A percentile compares a stretch with the other conserved stretches of the same genome.
Evolutionary conservation across 2,797 vertebrate species (phyloP).

Genomic region (Parotocinclus haroldoi): DNA sequence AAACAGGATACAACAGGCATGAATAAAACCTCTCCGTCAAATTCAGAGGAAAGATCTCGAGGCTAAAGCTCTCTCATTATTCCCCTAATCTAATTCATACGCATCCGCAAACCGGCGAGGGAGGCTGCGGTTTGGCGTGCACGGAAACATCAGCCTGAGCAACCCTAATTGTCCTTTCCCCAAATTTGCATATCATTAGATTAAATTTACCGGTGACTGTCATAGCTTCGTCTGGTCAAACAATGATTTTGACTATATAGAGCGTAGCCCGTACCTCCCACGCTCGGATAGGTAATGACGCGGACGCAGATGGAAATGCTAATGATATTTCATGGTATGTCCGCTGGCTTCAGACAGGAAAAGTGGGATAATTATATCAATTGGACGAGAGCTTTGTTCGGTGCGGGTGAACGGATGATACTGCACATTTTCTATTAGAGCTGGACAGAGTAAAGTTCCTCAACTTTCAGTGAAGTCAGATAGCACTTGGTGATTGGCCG

Average conservation of each 20-base stretch:
- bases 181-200: slow-evolving; percentile 65
- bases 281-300: slow-evolving; percentile 45
- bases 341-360: slow-evolving; percentile 58
- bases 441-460: too few relatives aligned
- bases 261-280: slow-evolving; percentile 53
- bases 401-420: slow-evolving; percentile 63
- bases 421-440: too few relatives aligned
- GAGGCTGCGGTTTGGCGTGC: slow-evolving; percentile 44
- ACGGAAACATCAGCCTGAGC: slow-evolving; percentile 42
- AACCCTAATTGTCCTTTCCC: slow-evolving; percentile 53
- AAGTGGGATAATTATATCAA: slow-evolving; percentile 66
- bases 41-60: slow-evolving; percentile 38
- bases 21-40: slow-evolving; percentile 40
- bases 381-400: slow-evolving; percentile 66
- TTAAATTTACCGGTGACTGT: slow-evolving; percentile 59
- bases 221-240: slow-evolving; percentile 56
- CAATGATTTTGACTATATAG: slow-evolving; percentile 58
- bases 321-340: slow-evolving; percentile 67
- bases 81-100: slow-evolving; percentile 50
- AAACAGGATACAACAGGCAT: slow-evolving; percentile 32
- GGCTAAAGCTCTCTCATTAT: slow-evolving; percentile 43
- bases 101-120: slow-evolving; percentile 29
- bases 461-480: too few relatives aligned
- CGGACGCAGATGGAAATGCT: slow-evolving; percentile 56
- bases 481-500: too few relatives aligned